Evolutionary conservation across 1,140 invertebrate genomes (phyloP).

Genomic region (Bombus balteatus): DNA sequence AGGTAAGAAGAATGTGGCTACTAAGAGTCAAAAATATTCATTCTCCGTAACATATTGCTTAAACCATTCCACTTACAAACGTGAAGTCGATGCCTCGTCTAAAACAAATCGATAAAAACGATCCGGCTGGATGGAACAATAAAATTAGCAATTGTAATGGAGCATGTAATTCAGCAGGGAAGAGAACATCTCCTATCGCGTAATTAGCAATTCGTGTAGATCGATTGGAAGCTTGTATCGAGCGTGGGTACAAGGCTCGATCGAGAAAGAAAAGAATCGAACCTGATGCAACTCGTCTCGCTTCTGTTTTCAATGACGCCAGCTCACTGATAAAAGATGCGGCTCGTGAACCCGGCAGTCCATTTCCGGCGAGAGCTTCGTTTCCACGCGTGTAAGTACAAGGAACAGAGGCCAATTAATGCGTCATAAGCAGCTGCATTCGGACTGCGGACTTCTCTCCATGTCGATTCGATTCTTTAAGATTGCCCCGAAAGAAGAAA

Average conservation of each 20-base stretch:
- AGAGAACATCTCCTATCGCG: background rate
- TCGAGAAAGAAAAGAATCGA: background rate
- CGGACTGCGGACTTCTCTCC: background rate
- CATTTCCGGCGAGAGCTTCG: slow-evolving; percentile 13
- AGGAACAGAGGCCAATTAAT: background rate
- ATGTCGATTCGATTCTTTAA: slow-evolving; percentile 10
- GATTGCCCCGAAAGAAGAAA: background rate
- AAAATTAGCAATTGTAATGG: slow-evolving; percentile 15
- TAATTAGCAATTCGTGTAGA: slow-evolving; percentile 16
- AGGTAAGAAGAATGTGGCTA: too few species aligned
- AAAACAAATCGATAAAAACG: background rate
- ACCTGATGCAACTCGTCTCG: background rate
- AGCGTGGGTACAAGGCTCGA: slow-evolving; percentile 9
- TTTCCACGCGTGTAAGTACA: slow-evolving; percentile 6
- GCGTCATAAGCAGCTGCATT: slow-evolving; percentile 9
- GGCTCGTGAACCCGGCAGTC: slow-evolving; percentile 9
- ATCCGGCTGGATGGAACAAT: background rate
- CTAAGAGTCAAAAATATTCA: too few species aligned
- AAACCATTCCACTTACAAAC: too few species aligned
- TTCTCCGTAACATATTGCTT: too few species aligned
- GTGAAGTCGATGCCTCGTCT: background rate
- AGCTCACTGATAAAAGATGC: slow-evolving; percentile 18
- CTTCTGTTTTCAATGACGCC: slow-evolving; percentile 16
- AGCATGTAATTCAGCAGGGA: background rate
- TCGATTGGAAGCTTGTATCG: slow-evolving; percentile 18